Evolutionary conservation across 2,113 vertebrate species (phyloP), one percentile per base, ranked within the genome.

Genomic region (Hiodon tergisus): DNA sequence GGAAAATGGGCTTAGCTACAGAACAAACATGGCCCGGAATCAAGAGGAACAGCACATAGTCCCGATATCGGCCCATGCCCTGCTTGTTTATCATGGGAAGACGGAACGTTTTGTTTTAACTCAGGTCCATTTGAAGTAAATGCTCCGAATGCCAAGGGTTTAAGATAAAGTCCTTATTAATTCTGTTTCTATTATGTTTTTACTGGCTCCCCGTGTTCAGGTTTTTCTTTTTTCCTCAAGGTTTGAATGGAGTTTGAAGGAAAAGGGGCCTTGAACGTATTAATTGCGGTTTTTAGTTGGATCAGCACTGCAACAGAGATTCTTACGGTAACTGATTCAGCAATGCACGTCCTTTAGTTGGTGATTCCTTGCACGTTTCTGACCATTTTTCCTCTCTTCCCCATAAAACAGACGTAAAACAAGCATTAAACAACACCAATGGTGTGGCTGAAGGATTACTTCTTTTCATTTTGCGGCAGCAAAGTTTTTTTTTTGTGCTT

Each of bases 21-120:
- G 66, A 60, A 59, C 73, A 75, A 75, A 75, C 47, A 69, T 60
- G 47, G 65, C 6, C 65, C 46, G 10, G 54, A 66, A 46, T 74
- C 65, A 57, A 53, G 47, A 74, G 71, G 58, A 67, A 63, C 52
- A 71, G 51, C 31, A 62, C 51, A 74, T 55, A 55, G 57, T 46
- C 6, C 11, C 62, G 50, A 53, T 77, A 67, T 17, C 57, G 9
- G 69, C 46, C 48, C 10, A 11, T 74, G 57, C 57, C 54, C 57
- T 8, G 17, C 11, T 31, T 17, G 17, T 57, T 51, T 52, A 52
- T 76, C 55, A 76, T 65, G 46, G 17, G 68, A 55, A 59, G 52
- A 75, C 66, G 47, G 54, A 16, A 11, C 8, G 51, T 60, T 14
- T 74, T 78, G 31, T 73, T 81, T 50, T 65, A 67, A 71, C 71